A percentile compares a stretch with the other conserved stretches of the same genome.
phyloP scores from a whole-genome alignment of 2,797 vertebrate species.

The Coregonus suidteri region DNA sequence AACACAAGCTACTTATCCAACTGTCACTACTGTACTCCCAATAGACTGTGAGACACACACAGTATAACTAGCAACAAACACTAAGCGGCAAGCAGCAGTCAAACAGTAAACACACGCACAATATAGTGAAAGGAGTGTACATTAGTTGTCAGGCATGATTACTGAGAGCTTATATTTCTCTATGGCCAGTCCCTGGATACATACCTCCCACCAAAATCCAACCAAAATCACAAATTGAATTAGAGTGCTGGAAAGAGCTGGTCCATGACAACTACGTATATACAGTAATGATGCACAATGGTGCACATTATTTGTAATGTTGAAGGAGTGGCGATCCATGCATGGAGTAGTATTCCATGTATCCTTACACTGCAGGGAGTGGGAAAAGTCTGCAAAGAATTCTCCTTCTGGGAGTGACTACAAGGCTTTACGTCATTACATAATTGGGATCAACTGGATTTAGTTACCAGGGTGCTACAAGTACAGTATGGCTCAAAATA shows the following conservation, averaged over 20 bases:
- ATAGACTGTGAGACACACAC: neutral
- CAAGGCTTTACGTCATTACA: slow-evolving; percentile 48
- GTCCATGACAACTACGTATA: neutral
- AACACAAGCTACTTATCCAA: neutral
- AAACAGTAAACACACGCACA: neutral
- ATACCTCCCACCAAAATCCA: neutral
- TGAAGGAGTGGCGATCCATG: slow-evolving; percentile 8
- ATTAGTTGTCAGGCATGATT: neutral
- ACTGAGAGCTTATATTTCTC: neutral
- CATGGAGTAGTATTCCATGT: slow-evolving; percentile 17
- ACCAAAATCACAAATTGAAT: neutral
- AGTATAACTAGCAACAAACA: neutral
- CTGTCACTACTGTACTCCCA: slow-evolving; percentile 8
- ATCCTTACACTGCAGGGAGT: slow-evolving; percentile 17
- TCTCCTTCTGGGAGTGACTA: slow-evolving; percentile 36
- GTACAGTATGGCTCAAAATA: slow-evolving; percentile 31
- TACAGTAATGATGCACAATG: slow-evolving; percentile 5
- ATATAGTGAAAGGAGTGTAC: neutral
- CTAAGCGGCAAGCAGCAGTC: neutral
- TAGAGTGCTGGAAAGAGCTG: slow-evolving; percentile 7
- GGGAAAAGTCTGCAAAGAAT: slow-evolving; percentile 43
- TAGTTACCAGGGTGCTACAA: slow-evolving; percentile 44
- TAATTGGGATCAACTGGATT: slow-evolving; percentile 54
- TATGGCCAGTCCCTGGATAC: neutral
- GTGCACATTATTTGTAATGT: neutral